phyloP scores from a whole-genome alignment of 2,888 invertebrate genomes.

The Pandemis heparana region DNA sequence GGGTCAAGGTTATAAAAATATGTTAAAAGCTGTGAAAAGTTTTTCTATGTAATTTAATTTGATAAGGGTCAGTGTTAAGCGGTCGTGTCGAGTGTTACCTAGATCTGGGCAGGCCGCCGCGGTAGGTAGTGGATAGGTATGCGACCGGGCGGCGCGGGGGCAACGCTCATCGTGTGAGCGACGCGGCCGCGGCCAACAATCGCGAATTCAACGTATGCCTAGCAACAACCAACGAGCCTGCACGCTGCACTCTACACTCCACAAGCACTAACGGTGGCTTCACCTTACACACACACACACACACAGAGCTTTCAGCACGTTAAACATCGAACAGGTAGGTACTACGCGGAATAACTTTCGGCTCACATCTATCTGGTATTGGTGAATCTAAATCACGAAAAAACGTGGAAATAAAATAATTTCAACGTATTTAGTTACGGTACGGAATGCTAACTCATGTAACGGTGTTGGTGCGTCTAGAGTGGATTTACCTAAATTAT shows the following conservation, averaged over 20 bases:
- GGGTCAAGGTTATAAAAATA: neutral
- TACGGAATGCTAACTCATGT: constrained; percentile 71
- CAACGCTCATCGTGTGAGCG: constrained; percentile 84
- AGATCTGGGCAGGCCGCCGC: constrained; percentile 44
- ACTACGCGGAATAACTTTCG: neutral
- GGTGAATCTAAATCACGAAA: constrained; percentile 69
- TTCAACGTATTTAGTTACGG: constrained; percentile 61
- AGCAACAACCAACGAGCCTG: constrained; percentile 73
- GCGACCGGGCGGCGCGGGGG: constrained; percentile 66
- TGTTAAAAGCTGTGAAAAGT: neutral
- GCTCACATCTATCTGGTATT: constrained; percentile 49
- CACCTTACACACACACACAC: constrained; percentile 61
- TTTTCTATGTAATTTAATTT: neutral
- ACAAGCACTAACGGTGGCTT: constrained; percentile 61
- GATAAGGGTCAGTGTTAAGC: constrained; percentile 35
- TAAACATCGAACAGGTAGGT: neutral
- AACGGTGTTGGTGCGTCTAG: constrained; percentile 77
- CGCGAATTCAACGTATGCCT: constrained; percentile 81
- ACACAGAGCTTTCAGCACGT: constrained; percentile 5
- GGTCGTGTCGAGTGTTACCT: constrained; percentile 50
- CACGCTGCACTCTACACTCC: constrained; percentile 57
- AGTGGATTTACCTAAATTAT: constrained; percentile 80
- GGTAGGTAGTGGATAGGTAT: constrained; percentile 50
- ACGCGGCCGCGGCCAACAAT: constrained; percentile 74
- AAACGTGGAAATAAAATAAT: constrained; percentile 76